phyloP scores from a whole-genome alignment of 2,888 invertebrate genomes.

The Epinotia nisella region DNA sequence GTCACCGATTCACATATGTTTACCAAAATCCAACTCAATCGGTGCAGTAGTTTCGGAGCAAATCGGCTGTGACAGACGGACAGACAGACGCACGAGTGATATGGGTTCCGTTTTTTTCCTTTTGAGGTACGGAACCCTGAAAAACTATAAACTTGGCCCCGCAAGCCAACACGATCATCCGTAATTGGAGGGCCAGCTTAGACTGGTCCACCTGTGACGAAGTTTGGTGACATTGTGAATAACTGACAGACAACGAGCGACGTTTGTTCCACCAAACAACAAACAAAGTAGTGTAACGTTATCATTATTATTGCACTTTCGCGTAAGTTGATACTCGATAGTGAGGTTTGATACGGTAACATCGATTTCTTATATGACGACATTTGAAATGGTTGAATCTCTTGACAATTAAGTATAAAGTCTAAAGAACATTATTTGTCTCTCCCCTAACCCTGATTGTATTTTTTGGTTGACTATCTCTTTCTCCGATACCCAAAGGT shows the following conservation, averaged over 20 bases:
- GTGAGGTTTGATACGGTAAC: neutral
- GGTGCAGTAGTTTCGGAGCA: too few relatives aligned
- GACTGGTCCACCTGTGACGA: neutral
- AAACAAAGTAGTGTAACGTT: neutral
- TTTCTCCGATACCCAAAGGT: too few relatives aligned
- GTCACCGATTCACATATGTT: too few relatives aligned
- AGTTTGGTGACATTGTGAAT: neutral
- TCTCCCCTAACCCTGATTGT: too few relatives aligned
- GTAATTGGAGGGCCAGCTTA: neutral
- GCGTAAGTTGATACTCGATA: neutral
- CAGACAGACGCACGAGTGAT: too few relatives aligned
- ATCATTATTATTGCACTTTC: constrained; percentile 9
- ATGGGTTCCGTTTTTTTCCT: too few relatives aligned
- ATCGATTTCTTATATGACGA: neutral
- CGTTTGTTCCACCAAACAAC: constrained; percentile 12
- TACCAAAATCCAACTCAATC: too few relatives aligned
- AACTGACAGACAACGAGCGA: neutral
- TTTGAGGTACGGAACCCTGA: too few relatives aligned
- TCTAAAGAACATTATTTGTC: too few relatives aligned
- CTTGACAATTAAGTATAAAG: too few relatives aligned
- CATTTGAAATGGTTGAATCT: neutral
- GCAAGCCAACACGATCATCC: neutral
- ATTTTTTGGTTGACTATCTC: too few relatives aligned
- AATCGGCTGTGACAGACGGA: too few relatives aligned
- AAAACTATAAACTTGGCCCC: neutral